These are phyloP conservation scores for Microchrysa polita DNA, from an alignment of 2,888 invertebrate species.

Conservation along the genomic window DNA sequence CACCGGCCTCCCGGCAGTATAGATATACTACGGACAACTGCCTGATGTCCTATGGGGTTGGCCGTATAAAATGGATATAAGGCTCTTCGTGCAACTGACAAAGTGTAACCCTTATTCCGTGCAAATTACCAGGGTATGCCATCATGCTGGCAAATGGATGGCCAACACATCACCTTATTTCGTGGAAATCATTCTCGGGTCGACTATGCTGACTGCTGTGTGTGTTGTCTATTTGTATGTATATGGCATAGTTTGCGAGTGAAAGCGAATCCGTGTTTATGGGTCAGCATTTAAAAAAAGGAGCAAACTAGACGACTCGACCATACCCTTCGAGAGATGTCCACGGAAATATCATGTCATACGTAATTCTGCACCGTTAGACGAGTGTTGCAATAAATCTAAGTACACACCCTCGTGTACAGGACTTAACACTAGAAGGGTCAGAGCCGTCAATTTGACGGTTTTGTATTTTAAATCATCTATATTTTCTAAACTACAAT, in stretches of 20 bases:
- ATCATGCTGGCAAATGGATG: constrained; percentile 28
- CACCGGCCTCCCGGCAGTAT: neutral
- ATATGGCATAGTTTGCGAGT: neutral
- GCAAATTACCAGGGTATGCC: neutral
- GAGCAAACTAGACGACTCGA: neutral
- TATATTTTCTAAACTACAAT: too few relatives aligned
- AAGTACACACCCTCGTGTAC: constrained; percentile 36
- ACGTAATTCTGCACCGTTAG: constrained; percentile 30
- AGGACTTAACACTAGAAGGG: too few relatives aligned
- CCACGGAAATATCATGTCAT: constrained; percentile 44
- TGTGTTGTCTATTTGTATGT: neutral
- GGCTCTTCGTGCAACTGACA: neutral
- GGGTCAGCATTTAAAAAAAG: constrained; percentile 36
- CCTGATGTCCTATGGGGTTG: too few relatives aligned
- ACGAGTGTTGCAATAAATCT: constrained; percentile 41
- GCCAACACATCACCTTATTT: neutral
- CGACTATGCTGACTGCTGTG: too few relatives aligned
- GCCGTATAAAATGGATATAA: neutral
- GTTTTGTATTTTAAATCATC: too few relatives aligned
- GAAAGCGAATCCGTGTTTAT: constrained; percentile 27
- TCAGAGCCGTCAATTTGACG: too few relatives aligned
- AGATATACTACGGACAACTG: too few relatives aligned
- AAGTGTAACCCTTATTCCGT: constrained; percentile 23
- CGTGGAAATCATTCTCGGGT: too few relatives aligned
- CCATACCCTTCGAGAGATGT: constrained; percentile 32